Evolutionary conservation across 2,113 vertebrate genomes (phyloP), one percentile per base, ranked within the genome.

Genomic region (Marcusenius ussheri): DNA sequence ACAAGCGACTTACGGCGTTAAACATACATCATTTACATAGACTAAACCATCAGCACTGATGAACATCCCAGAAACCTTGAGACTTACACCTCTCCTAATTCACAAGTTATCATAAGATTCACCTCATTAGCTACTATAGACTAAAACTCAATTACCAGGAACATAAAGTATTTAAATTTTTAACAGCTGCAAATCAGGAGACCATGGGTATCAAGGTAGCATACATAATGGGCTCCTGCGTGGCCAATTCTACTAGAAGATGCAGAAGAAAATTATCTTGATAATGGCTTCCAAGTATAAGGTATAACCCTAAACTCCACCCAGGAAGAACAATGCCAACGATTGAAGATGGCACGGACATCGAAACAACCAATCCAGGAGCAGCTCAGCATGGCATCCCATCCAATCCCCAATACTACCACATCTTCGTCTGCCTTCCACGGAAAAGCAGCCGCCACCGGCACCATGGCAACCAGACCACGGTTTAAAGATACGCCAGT

Each of bases 401-500:
- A 39, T 80, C 35, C 74, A 17, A 80, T 42, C 70, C 3, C 11
- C 80, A 84, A 46, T 35, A 15, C 45, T 24, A 6, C 9, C 83
- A 84, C 42, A 46, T 46, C 45, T 46, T n/a, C 21, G 24, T 84
- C 45, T n/a, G 42, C 24, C 42, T 84, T 13, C 3, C 45, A 9
- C 0, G 1, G 21, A 84, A 84, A 46, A 47, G 24, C 24, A 84
- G 45, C 45, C 35, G 92, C 91, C 91, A 17, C 10, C 88, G 89
- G 80, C 86, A 77, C 92, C 95, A 95, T 92, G 91, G 94, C 93
- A 96, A 96, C 95, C 89, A 90, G 89, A 58, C 85, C 27, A 86
- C 91, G 91, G 90, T 92, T 92, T 80, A 92, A 83, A 95, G 93
- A 87, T 39, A 88, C 21, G 27, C 39, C 15, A 2, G 51, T 62